Conservation (phyloP, 2,113 vertebrate genomes). For the Triplophysa rosa region DNA sequence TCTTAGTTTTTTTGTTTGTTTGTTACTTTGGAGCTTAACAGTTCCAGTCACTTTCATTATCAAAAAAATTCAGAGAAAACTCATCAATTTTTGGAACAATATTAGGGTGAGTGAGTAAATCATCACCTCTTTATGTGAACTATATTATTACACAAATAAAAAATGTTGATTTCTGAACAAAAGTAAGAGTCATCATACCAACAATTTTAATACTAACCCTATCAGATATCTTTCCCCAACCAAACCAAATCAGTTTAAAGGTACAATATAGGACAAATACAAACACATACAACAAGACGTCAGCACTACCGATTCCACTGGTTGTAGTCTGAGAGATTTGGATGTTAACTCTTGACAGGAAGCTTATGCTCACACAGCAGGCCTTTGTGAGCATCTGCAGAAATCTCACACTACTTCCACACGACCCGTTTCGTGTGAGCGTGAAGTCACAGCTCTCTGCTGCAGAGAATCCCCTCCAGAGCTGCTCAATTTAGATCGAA, state of each 20-base stretch:
- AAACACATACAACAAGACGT: neutral
- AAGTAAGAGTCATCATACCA: no score
- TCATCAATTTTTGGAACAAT: neutral
- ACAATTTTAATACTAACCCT: no score
- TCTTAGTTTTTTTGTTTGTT: no score
- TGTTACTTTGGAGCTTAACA: no score
- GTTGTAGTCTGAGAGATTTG: neutral
- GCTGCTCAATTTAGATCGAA: constrained; percentile 25
- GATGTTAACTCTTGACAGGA: neutral
- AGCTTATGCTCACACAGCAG: neutral
- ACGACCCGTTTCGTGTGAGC: neutral
- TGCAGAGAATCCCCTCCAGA: constrained; percentile 8
- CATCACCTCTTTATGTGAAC: no score
- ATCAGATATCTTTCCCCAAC: no score
- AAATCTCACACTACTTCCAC: constrained; percentile 20
- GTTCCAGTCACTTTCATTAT: no score
- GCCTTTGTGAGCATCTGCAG: constrained; percentile 7
- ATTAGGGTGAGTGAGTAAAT: neutral
- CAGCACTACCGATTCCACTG: neutral
- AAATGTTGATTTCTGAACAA: no score
- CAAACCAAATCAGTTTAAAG: no score
- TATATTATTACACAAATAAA: no score
- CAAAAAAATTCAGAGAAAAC: neutral
- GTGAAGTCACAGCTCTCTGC: constrained; percentile 1
- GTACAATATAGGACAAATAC: neutral